Evolutionary conservation across 1,140 invertebrate species (phyloP), one percentile per base, ranked within the genome.

Genomic region (Geopemphigus sp.): DNA sequence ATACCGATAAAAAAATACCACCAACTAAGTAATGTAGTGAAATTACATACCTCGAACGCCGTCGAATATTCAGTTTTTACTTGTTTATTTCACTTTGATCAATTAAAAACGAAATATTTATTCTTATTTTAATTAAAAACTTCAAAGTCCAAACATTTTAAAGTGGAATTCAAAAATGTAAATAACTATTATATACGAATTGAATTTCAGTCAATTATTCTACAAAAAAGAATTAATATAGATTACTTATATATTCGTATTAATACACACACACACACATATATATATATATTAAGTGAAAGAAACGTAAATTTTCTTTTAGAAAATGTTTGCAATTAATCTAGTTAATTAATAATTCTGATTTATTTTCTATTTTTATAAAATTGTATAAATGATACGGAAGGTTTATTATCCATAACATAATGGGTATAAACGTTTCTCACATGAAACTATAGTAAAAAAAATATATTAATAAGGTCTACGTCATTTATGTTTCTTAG

Each of bases 61-160:
- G 19, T 45, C 1, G 10, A 59, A 59, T 59, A n/a, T 3, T 1
- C 10, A 57, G n/a, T 53, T 76, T n/a, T 24, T 45, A 8, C 22
- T 72, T 22, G 17, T 72, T 73, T 17, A 29, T 56, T 29, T 73
- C 5, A 14, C 47, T 73, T 73, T 73, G 53, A 56, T 73, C 29
- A 73, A 32, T 73, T 68, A 50, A 68, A 66, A 50, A 68, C 50
- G 22, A 50, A 50, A 68, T 50, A 68, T 68, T 50, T 68, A 68
- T 68, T 50, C 14, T 68, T 50, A 24, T 10, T 50, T 68, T 68
- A 68, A 68, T 68, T 50, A 68, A 68, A 68, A 68, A 68, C 66
- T 50, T 47, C 17, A 50, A 39, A 50, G 5, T 3, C 24, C 14
- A 50, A 47, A 50, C 24, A 14, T 24, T 68, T 68, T 50, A 17